A percentile compares a stretch with the other conserved stretches of the same genome.
Conservation (phyloP, 2,888 invertebrate genomes). For the Lacanobia oleracea region DNA sequence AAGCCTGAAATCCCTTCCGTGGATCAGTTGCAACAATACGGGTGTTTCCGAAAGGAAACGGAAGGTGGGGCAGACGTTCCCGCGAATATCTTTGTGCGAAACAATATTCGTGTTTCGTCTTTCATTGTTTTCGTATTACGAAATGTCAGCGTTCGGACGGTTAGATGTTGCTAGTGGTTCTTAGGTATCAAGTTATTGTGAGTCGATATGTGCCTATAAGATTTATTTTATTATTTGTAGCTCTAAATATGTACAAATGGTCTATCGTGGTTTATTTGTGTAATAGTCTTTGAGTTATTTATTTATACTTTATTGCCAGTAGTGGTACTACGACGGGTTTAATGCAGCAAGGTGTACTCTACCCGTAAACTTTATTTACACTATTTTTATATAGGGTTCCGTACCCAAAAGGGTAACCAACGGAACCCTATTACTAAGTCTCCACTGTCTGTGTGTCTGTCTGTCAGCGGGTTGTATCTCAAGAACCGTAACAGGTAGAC, state of each 20-base stretch:
- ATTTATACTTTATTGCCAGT: no score
- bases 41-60: conserved; percentile 71
- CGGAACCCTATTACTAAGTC: no score
- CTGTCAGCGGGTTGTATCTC: no score
- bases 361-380: no score
- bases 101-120: conserved; percentile 54
- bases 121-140: conserved; percentile 61
- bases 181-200: conserved; percentile 18
- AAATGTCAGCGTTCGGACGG: conserved; percentile 44
- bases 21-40: conserved; percentile 72
- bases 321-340: no score
- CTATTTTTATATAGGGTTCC: no score
- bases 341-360: no score
- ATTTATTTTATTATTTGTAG: background rate
- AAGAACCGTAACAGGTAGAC: no score
- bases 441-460: no score
- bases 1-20: conserved; percentile 64
- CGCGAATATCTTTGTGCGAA: conserved; percentile 69
- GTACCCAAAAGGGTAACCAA: no score
- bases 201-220: background rate
- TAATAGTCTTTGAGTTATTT: no score
- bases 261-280: background rate
- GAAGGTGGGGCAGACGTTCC: conserved; percentile 72
- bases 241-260: background rate
- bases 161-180: conserved; percentile 23